Percentiles rank a stretch among this genome's conserved stretches.
Evolutionary conservation across 2,113 vertebrate species (phyloP).

Genomic region (Henicopernis longicauda): DNA sequence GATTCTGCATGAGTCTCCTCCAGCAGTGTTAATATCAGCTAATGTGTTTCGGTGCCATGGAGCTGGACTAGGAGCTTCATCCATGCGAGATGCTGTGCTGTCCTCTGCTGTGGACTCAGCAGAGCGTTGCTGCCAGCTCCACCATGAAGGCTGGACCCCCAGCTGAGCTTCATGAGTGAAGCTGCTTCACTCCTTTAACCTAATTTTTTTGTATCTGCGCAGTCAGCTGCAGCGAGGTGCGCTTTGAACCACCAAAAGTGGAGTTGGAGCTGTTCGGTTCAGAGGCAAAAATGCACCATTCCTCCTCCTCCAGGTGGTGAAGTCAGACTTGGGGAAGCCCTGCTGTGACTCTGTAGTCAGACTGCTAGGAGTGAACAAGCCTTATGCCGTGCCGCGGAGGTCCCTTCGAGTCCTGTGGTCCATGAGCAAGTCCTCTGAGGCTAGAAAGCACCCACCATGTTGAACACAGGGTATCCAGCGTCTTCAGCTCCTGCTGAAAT

Average conservation of each 20-base stretch:
- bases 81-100: rapidly evolving
- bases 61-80: neutral
- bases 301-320: neutral
- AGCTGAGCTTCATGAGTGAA: neutral
- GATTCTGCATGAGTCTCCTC: neutral
- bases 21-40: neutral
- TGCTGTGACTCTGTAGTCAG: neutral
- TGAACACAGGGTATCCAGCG: neutral
- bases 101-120: neutral
- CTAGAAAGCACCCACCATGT: rapidly evolving
- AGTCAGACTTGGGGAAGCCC: neutral
- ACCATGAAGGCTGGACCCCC: rapidly evolving
- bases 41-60: neutral
- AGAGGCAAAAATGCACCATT: neutral
- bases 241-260: neutral
- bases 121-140: rapidly evolving
- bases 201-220: neutral
- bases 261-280: neutral
- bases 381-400: rapidly evolving
- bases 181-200: neutral
- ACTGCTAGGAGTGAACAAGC: neutral
- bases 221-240: rapidly evolving
- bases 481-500: neutral
- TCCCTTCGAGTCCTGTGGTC: neutral
- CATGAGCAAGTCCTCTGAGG: rapidly evolving